Evolutionary conservation across 1,140 invertebrate species (phyloP), one percentile per base, ranked within the genome.

Genomic region (Zaprionus capensis): DNA sequence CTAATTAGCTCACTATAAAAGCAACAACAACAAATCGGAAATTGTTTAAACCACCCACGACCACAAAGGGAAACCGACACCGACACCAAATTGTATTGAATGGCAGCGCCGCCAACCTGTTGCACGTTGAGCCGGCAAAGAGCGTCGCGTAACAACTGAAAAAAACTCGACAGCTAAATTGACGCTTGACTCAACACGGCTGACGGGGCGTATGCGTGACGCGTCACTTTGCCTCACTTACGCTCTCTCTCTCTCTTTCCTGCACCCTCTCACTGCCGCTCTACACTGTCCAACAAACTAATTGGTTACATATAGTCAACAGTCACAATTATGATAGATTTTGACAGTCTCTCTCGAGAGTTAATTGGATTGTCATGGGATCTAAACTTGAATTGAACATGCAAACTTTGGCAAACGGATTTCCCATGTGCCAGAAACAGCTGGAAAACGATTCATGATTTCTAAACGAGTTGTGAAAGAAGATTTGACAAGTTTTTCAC

Each of bases 181-280:
- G 66, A 59, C 22, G 38, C 4, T 31, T 74, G 57, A 24, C 36
- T 36, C 36, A 15, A 38, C 14, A n/a, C 36, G 53, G 64, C 22
- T 26, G 41, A 82, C 63, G 63, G 58, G 71, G 84, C 78, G 85
- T 87, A 87, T 87, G 81, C 78, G 81, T 87, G 81, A 41, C 77
- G n/a, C 41, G 22, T 64, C 31, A 34, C 31, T 34, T 2, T 34
- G 31, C 31, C 3, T 34, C 31, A 34, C 31, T 34, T 28, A 28
- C 26, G 26, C 31, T 34, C 41, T 44, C 41, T 41, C 38, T 46
- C n/a, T 9, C 36, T 46, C 41, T 67, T 34, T 3, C 31, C 9
- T 34, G 0, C 9, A 11, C 31, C 11, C 31, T 11, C 28, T 51
- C 7, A 31, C n/a, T 26, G 49, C n/a, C 55, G 11, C 36, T 44